Evolutionary conservation across 2,888 invertebrate species (phyloP), one percentile per base, ranked within the genome.

Genomic region (Ditula angustiorana): DNA sequence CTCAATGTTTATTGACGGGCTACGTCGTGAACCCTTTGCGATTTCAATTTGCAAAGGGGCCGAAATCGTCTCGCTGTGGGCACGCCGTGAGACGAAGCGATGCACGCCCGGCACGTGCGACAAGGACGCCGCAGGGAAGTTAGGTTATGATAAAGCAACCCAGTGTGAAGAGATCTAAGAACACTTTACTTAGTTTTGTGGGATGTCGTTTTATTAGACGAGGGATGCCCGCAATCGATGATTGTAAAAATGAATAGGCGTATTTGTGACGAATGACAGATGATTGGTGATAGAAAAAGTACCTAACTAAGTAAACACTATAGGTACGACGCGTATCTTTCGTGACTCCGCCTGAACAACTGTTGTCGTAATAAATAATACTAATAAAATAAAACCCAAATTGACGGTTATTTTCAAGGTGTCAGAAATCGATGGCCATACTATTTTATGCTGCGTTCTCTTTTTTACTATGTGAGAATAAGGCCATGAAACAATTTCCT

Each of bases 1-100:
- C 81, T 79, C 83, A 85, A 85, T 89, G 87, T 90, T 88, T 88
- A 89, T 88, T 83, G 88, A 89, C 82, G 87, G 80, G 70, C 74
- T 58, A 74, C 74, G 76, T 72, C 75, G 74, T 78, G 77, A 87
- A 85, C 86, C 89, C 88, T 86, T 88, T 85, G 84, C 85, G 80
- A 86, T 87, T 87, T 88, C 87, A 88, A 87, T 88, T 87, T 87
- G 84, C 82, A 77, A 82, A 77, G 81, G 83, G 74, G 76, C 71
- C 71, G 72, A 71, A 68, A 63, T 65, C 47, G 66, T 69, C 68
- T 69, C 62, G 67, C 58, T 59, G 65, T 16, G 53, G 57, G 37
- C 21, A 44, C 47, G 28, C 26, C 10, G 68, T 53, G 55, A 68
- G 65, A 67, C 61, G 67, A 49, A 16, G 26, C 59, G 13, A 50